Evolutionary conservation across 2,888 invertebrate genomes (phyloP), one percentile per base, ranked within the genome.

Genomic region (Apamea sordens): DNA sequence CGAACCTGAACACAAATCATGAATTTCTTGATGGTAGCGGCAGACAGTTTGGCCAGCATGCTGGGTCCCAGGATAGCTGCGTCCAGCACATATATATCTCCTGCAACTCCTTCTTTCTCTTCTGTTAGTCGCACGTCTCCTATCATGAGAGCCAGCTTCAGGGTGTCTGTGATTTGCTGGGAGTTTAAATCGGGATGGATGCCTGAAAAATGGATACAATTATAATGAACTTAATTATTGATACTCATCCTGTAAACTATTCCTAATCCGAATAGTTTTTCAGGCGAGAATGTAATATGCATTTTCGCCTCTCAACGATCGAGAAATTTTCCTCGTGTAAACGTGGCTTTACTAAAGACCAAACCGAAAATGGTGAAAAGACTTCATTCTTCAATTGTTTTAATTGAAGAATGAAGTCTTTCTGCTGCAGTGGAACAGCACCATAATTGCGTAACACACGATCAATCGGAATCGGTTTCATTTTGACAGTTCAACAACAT

Each of bases 81-180:
- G 90, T 98, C 98, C 79, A 98, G 92, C 44, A 99, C 97, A 91
- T 98, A 98, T 41, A 98, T 98, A 90, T 99, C 98, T 0, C 98
- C 98, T 4, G 98, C 98, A 0, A 98, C 98, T 5, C 98, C 98
- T 24, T 97, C 97, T 76, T 96, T 96, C 92, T 98, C 98, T 88
- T 98, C 98, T 24, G 97, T 97, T 56, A 99, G 95, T 13, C 98
- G 97, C 0, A 98, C 96, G 91, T 99, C 98, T 2, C 98, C 98
- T 69, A 98, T 98, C 98, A 98, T 99, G 15, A 98, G 95, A 0
- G 98, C 98, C 24, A 98, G 96, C 93, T 98, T 98, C 97, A 98
- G 97, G 28, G 97, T 97, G 85, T 98, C 98, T 53, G 98, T 97
- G 67, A 98, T 97, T 90, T 98, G 98, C 64, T 98, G 97, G 0